phyloP scores from a whole-genome alignment of 2,797 vertebrate species.

The Eremophila alpestris region DNA sequence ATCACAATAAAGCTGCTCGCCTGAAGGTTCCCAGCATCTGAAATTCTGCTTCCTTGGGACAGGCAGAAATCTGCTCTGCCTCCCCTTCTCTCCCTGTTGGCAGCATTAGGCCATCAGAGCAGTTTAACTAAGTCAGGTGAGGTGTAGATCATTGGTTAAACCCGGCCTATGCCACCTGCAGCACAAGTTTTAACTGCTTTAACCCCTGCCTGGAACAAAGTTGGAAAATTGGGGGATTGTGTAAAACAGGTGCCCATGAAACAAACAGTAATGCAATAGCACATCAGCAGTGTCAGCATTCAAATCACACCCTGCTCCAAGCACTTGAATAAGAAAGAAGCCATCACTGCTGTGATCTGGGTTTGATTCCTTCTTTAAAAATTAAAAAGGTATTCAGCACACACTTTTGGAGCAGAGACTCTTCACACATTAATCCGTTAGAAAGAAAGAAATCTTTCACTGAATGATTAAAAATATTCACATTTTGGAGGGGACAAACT shows the following conservation, averaged over 20 bases:
- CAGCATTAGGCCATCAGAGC: neutral
- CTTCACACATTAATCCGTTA: neutral
- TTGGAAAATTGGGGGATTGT: neutral
- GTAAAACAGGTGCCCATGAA: neutral
- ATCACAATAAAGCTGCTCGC: neutral
- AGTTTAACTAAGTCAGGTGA: neutral
- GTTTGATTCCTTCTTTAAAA: conserved; percentile 1
- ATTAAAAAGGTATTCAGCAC: conserved; percentile 20
- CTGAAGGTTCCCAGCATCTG: neutral
- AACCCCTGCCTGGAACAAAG: neutral
- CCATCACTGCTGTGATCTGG: neutral
- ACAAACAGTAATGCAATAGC: neutral
- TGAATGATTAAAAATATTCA: conserved; percentile 55
- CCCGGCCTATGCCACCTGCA: neutral
- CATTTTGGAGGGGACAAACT: conserved; percentile 46
- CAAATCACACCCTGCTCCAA: neutral
- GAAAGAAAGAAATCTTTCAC: conserved; percentile 38
- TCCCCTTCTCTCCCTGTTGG: neutral
- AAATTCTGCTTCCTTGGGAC: neutral
- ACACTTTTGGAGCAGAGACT: neutral
- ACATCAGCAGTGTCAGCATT: neutral
- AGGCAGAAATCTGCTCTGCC: neutral
- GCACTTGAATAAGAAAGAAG: neutral
- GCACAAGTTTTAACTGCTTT: too few species aligned
- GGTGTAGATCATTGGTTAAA: neutral